Percentiles rank a stretch among this genome's conserved stretches.
Evolutionary conservation across 2,797 vertebrate species (phyloP).

Genomic region (Astyanax mexicanus): DNA sequence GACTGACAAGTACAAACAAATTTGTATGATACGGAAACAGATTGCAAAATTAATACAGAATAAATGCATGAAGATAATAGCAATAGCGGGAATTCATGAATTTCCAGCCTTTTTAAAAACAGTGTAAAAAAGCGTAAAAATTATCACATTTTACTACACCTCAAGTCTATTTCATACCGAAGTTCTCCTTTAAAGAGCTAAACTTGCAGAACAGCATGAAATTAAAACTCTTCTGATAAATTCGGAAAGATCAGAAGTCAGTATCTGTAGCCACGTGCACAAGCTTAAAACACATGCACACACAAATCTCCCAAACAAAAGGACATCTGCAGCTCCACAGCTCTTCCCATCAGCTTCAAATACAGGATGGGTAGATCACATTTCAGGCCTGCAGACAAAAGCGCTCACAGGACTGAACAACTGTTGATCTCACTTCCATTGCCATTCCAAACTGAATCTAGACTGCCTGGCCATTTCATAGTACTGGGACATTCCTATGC

Average conservation of each 20-base stretch:
- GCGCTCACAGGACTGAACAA: background rate
- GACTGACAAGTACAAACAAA: too few relatives aligned
- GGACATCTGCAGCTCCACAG: background rate
- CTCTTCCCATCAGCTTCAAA: background rate
- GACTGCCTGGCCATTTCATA: background rate
- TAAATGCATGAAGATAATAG: too few relatives aligned
- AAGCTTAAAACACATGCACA: background rate
- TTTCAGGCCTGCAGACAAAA: background rate
- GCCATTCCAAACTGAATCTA: background rate
- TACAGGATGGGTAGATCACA: background rate
- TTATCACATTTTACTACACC: too few relatives aligned
- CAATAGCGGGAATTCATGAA: too few relatives aligned
- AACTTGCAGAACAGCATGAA: too few relatives aligned
- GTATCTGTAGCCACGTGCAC: background rate
- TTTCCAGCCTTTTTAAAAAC: too few relatives aligned
- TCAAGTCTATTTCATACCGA: too few relatives aligned
- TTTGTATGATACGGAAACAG: too few relatives aligned
- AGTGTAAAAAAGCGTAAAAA: too few relatives aligned
- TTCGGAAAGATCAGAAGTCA: background rate
- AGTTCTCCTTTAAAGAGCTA: too few relatives aligned
- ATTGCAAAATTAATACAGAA: too few relatives aligned
- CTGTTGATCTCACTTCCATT: background rate
- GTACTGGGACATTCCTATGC: background rate
- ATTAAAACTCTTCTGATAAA: background rate
- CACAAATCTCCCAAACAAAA: background rate